phyloP scores from a whole-genome alignment of 2,888 invertebrate genomes.

The Melangyna quadrimaculata region DNA sequence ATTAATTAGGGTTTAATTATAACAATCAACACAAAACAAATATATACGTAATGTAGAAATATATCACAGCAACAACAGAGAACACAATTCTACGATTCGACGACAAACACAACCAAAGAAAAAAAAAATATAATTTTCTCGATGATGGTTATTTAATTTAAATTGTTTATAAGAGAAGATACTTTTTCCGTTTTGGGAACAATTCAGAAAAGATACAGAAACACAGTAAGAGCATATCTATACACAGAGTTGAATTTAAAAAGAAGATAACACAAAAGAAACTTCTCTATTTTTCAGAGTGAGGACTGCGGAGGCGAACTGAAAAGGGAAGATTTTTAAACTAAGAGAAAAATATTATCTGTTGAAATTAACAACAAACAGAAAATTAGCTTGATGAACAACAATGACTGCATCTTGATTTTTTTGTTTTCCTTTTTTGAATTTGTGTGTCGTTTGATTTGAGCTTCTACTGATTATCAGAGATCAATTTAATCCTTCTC shows the following conservation, averaged over 20 bases:
- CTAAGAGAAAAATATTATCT: not conserved
- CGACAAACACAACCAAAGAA: not conserved
- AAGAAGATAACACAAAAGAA: not conserved
- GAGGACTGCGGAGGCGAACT: too few relatives aligned
- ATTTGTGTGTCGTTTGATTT: not conserved
- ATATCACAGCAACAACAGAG: not conserved
- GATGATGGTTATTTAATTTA: not conserved
- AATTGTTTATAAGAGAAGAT: not conserved
- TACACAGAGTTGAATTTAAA: not conserved
- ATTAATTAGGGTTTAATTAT: not conserved
- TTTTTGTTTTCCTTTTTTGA: not conserved
- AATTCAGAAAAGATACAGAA: not conserved
- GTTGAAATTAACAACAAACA: not conserved
- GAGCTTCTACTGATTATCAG: too few relatives aligned
- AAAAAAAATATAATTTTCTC: not conserved
- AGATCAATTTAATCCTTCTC: too few relatives aligned
- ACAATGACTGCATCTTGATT: not conserved
- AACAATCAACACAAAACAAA: not conserved
- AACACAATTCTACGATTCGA: not conserved
- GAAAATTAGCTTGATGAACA: not conserved
- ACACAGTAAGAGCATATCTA: not conserved
- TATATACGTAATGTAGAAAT: too few relatives aligned
- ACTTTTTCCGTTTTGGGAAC: not conserved
- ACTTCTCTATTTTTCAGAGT: not conserved
- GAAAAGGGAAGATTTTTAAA: not conserved